Percentiles rank a stretch among this genome's conserved stretches.
Conservation (phyloP, 2,888 invertebrate genomes). For the Drosophila glabriapex region DNA sequence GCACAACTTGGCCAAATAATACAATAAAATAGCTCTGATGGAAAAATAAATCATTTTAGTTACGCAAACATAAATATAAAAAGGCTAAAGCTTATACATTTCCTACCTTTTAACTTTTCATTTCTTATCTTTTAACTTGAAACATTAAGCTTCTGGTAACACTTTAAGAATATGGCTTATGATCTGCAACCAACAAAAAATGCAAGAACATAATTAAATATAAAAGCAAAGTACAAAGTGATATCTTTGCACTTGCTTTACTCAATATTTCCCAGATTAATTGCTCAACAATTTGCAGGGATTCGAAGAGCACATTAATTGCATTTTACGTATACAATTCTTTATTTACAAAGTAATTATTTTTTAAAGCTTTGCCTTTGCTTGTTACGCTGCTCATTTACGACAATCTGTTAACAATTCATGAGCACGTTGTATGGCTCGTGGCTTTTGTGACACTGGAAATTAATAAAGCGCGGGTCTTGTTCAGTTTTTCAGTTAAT, state of each 20-base stretch:
- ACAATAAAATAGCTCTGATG: not conserved
- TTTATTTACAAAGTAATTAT: slow-evolving; percentile 3
- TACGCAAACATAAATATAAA: not conserved
- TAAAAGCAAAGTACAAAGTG: not conserved
- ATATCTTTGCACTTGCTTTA: slow-evolving; percentile 5
- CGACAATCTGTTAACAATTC: slow-evolving; percentile 41
- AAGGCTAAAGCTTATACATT: not conserved
- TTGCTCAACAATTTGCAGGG: not conserved
- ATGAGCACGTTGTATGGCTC: slow-evolving; percentile 19
- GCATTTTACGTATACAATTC: not conserved
- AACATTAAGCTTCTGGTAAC: not conserved
- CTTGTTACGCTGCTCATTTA: slow-evolving; percentile 13
- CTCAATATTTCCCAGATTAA: slow-evolving; percentile 9
- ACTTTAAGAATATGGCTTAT: not conserved
- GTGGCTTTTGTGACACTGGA: slow-evolving; percentile 29
- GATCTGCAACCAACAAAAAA: not conserved
- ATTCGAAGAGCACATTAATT: slow-evolving; percentile 5
- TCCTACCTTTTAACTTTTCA: not conserved
- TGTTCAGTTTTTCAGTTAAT: slow-evolving; percentile 25
- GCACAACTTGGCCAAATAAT: not conserved
- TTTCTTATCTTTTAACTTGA: not conserved
- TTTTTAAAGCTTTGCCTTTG: not conserved
- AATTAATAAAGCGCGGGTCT: slow-evolving; percentile 44
- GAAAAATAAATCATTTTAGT: not conserved
- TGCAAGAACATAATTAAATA: too few species aligned